Evolutionary conservation across 2,797 vertebrate species (phyloP), one percentile per base, ranked within the genome.

Genomic region (Glossophaga mutica): DNA sequence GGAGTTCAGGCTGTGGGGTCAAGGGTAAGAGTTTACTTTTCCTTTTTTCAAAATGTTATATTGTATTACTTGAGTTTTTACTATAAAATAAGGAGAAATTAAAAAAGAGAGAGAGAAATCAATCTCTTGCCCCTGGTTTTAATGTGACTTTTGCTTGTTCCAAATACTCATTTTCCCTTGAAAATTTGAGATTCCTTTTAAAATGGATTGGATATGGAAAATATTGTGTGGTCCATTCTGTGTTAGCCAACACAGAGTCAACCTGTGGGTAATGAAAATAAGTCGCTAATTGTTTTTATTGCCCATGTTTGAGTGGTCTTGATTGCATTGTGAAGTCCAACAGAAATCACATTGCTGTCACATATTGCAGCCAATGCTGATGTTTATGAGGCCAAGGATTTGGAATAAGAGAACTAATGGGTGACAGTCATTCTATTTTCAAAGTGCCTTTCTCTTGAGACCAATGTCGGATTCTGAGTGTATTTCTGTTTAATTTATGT

Each of bases 151-250:
- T 97, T 97, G 97, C 93, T 97, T 97, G 67, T 87, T 97, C 93
- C 89, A 94, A 97, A 97, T 57, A 39, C 59, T 96, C 0, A 0
- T 55, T 97, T 98, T 96, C 96, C 88, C 77, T 96, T 94, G 96
- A 96, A 98, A 98, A 96, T 96, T 78, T 96, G 94, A 95, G 85
- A 98, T 98, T 95, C 92, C 95, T 97, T 97, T 98, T 94, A 96
- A 97, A 97, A 86, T 97, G 97, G 91, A 96, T 97, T 95, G 73
- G 85, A 84, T 94, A 94, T 94, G 90, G 92, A 98, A 98, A 97
- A 93, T 90, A 97, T 95, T 95, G 52, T 97, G 94, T 96, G 95
- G 94, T 97, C 95, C 92, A 87, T 92, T 97, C 95, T 97, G 94
- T 97, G 91, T 94, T 96, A 96, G 83, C 95, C 97, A 96, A 98